Base-by-base conservation (phyloP, 2,888 invertebrate genomes). In the Drepana falcataria region DNA sequence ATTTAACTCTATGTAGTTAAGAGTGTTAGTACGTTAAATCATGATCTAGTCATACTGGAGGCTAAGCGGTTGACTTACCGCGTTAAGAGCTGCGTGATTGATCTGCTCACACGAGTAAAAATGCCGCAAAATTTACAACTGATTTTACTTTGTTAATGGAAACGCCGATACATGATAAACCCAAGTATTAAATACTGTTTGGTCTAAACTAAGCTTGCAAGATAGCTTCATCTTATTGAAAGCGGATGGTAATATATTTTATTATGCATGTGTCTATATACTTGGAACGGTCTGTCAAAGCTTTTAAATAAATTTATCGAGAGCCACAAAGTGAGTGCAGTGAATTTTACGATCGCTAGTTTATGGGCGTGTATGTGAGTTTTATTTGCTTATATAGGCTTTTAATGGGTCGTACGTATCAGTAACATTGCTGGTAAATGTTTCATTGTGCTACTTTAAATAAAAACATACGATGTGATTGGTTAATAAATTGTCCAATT, bases 351-450 rank as follows among this genome's bases (percentile, higher is more conserved):
- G 84, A 80, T 73, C 75, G 62, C 64, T 64, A 68, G 67, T 86
- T 87, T 84, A 87, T 80, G 71, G 72, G 72, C 66, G 64, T 73
- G 73, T 79, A 81, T 81, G 78, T 64, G 80, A 81, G 79, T 86
- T 87, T 86, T 85, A 88, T 87, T 85, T 81, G 77, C 78, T 79
- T 82, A 81, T 81, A 83, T 77, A 81, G 79, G 78, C 81, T 71
- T 87, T 86, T 86, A 87, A 87, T 84, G 79, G 83, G 68, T 71
- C 74, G 75, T 80, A 76, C 68, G 73, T 79, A 84, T 80, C 79
- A 81, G 73, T 75, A 72, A 79, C 75, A 75, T 73, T 67, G 71
- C 69, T 69, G 68, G 69, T 77, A 74, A 75, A 73, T 66, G 66
- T 63, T 69, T 59, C 56, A 56, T 52, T 59, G 53, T 57, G 53